phyloP scores from a whole-genome alignment of 2,797 vertebrate species.

The Spondyliosoma cantharus region DNA sequence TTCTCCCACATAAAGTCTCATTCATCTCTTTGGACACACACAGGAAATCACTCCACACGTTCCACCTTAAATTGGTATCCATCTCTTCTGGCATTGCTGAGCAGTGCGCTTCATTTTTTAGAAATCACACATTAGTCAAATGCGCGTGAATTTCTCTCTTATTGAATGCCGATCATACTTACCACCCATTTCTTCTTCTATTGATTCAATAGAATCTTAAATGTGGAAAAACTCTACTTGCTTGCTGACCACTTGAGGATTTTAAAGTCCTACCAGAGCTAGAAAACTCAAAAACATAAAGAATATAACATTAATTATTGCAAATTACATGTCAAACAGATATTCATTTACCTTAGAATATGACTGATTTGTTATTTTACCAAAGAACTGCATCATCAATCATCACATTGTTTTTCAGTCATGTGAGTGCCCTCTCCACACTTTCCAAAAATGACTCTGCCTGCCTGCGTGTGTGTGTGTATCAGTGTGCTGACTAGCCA shows the following conservation, averaged over 20 bases:
- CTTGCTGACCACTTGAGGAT: background rate
- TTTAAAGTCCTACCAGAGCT: background rate
- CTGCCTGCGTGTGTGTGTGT: conserved; percentile 16
- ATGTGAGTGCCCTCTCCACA: conserved; percentile 24
- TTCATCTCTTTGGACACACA: background rate
- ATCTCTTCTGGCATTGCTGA: background rate
- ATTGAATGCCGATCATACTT: no score
- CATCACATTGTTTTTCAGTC: conserved; percentile 23
- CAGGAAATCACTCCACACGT: background rate
- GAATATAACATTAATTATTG: background rate
- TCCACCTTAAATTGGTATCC: background rate
- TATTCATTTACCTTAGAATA: background rate
- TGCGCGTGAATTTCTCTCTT: background rate
- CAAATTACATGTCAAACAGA: background rate
- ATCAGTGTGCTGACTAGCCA: conserved; percentile 71
- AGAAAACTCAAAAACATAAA: background rate
- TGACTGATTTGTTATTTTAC: background rate
- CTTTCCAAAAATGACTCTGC: conserved; percentile 19
- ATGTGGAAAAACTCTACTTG: background rate
- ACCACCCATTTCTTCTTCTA: background rate
- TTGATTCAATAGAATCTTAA: background rate
- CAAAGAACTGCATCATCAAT: background rate
- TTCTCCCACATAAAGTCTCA: background rate
- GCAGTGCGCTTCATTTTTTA: background rate
- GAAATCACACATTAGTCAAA: background rate